Percentiles rank a stretch among this genome's conserved stretches.
Evolutionary conservation across 1,140 invertebrate genomes (phyloP).

Genomic region (Epicauta chinensis): DNA sequence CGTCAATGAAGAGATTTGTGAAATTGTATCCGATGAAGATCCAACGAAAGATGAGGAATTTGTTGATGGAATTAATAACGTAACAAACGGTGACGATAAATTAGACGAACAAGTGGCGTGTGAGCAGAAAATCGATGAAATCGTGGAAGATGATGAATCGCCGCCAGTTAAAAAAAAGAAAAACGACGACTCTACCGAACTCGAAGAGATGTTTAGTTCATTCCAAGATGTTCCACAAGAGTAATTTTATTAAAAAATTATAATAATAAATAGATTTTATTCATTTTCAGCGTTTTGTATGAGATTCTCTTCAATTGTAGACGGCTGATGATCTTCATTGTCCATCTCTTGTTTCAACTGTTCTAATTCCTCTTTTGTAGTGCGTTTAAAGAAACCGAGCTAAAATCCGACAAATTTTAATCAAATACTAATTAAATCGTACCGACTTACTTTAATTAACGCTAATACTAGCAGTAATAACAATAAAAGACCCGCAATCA

Average conservation of each 20-base stretch:
- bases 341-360: slow-evolving; percentile 5
- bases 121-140: not conserved
- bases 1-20: not conserved
- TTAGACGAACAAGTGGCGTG: not conserved
- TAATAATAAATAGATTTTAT: too few species aligned
- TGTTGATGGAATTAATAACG: not conserved
- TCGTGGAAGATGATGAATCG: not conserved
- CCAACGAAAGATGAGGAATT: not conserved
- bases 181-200: not conserved
- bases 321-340: too few species aligned
- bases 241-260: slow-evolving; percentile 1
- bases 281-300: too few species aligned
- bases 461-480: slow-evolving; percentile 35
- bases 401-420: slow-evolving; percentile 6
- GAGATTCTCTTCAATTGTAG: too few species aligned
- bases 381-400: slow-evolving; percentile 17
- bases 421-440: not conserved
- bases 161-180: not conserved
- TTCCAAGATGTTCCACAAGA: slow-evolving; percentile 2
- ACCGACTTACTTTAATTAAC: slow-evolving; percentile 35
- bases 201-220: slow-evolving; percentile 3
- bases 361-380: slow-evolving; percentile 7
- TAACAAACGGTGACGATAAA: not conserved
- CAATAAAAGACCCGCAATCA: slow-evolving; percentile 39
- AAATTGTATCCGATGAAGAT: not conserved